Conservation (phyloP, 1,140 invertebrate genomes). For the Bombus confusus region DNA sequence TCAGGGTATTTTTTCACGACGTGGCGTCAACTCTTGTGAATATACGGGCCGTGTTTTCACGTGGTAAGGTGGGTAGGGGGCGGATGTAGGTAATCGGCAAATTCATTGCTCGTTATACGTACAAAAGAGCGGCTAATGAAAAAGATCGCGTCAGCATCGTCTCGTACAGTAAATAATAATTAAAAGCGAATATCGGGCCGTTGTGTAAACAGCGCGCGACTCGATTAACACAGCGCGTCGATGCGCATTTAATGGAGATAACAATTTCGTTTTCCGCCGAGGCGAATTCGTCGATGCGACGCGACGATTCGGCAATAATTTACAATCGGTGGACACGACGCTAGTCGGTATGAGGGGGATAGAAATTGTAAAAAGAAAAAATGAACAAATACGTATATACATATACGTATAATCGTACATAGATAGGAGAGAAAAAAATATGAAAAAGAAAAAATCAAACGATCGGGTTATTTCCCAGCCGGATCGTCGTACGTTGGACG, state of each 20-base stretch:
- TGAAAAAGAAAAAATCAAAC: not conserved
- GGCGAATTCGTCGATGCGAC: conserved; percentile 24
- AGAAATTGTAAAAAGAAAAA: not conserved
- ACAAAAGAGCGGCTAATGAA: not conserved
- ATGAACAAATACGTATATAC: not conserved
- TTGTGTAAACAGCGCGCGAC: conserved; percentile 7
- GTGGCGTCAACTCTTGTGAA: not conserved
- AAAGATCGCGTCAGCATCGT: conserved; percentile 8
- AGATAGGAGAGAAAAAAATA: not conserved
- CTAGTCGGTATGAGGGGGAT: not conserved
- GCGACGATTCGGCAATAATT: conserved; percentile 40
- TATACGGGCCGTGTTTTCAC: not conserved
- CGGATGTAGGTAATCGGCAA: not conserved
- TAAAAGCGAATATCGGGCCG: conserved; percentile 29
- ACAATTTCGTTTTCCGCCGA: conserved; percentile 32
- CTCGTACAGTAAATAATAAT: conserved; percentile 30
- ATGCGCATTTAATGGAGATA: conserved; percentile 43
- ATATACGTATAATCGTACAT: too few relatives aligned
- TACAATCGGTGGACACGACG: conserved; percentile 10
- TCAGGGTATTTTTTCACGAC: not conserved
- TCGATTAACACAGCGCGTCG: conserved; percentile 27
- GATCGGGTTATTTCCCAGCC: not conserved
- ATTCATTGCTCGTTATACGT: not conserved
- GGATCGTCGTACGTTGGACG: not conserved
- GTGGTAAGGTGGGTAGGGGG: not conserved